Evolutionary conservation across 1,140 invertebrate species (phyloP).

Genomic region (Ganaspis sp.): DNA sequence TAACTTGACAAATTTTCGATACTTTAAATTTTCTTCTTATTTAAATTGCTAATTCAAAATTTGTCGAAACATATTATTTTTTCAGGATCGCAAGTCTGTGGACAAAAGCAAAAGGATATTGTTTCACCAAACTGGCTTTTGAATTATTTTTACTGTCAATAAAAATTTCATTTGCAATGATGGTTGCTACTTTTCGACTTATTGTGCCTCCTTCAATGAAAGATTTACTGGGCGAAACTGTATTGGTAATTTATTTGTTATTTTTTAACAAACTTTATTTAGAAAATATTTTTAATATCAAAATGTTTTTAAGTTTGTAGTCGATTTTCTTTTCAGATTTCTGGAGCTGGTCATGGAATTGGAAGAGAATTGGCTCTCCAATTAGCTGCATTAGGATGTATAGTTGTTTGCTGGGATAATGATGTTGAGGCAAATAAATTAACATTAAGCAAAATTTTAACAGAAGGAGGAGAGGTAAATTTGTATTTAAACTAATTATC

Average conservation of each 20-base stretch:
- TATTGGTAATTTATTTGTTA: constrained; percentile 51
- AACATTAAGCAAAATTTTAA: constrained; percentile 61
- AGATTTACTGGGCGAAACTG: constrained; percentile 61
- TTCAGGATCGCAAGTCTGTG: constrained; percentile 5
- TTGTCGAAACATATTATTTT: too few species aligned
- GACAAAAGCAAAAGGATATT: not conserved
- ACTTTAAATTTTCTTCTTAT: too few species aligned
- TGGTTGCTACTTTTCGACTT: constrained; percentile 50
- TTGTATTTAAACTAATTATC: too few species aligned
- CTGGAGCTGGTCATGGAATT: constrained; percentile 69
- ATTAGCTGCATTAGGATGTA: constrained; percentile 63
- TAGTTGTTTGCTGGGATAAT: constrained; percentile 67
- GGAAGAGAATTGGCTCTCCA: constrained; percentile 67
- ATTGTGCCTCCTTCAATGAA: constrained; percentile 55
- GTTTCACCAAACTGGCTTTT: constrained; percentile 41
- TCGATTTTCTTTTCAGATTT: constrained; percentile 55
- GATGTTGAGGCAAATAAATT: constrained; percentile 56
- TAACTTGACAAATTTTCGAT: too few species aligned
- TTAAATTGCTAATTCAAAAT: too few species aligned
- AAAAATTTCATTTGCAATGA: constrained; percentile 53
- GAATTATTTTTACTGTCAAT: constrained; percentile 55
- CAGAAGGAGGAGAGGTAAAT: constrained; percentile 64
- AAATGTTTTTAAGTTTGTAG: not conserved
- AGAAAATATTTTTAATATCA: too few species aligned
- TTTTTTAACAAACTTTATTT: too few species aligned